Evolutionary conservation across 1,140 invertebrate genomes (phyloP).

Genomic region (Ridgeia piscesae): DNA sequence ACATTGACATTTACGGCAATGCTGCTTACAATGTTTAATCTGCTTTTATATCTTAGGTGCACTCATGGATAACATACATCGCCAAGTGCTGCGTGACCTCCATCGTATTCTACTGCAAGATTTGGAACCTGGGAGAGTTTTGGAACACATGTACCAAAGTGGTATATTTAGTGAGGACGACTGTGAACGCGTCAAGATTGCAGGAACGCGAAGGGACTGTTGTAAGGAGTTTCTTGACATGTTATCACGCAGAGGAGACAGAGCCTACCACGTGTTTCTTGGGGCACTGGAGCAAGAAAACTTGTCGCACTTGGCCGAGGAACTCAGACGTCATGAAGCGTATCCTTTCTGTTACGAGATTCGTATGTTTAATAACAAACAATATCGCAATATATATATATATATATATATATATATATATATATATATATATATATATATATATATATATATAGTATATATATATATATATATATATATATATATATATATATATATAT

Average conservation of each 20-base stretch:
- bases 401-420: no score
- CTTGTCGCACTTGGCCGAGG: neutral
- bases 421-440: no score
- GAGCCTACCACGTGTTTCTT: neutral
- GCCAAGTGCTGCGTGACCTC: neutral
- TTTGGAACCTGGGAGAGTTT: neutral
- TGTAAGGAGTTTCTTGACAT: neutral
- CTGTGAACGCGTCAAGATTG: neutral
- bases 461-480: no score
- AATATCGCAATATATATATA: no score
- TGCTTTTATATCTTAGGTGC: neutral
- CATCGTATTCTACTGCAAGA: neutral
- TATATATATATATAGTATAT: no score
- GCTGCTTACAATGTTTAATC: no score
- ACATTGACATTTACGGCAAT: no score
- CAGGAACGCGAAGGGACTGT: neutral
- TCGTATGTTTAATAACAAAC: no score
- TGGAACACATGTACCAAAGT: neutral
- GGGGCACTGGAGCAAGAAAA: neutral
- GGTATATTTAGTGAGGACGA: neutral
- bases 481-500: no score
- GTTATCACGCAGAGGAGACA: neutral
- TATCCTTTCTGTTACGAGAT: neutral
- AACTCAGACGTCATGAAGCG: neutral
- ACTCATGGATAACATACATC: neutral